Evolutionary conservation across 1,140 invertebrate genomes (phyloP).

Genomic region (Rhynchophorus ferrugineus): DNA sequence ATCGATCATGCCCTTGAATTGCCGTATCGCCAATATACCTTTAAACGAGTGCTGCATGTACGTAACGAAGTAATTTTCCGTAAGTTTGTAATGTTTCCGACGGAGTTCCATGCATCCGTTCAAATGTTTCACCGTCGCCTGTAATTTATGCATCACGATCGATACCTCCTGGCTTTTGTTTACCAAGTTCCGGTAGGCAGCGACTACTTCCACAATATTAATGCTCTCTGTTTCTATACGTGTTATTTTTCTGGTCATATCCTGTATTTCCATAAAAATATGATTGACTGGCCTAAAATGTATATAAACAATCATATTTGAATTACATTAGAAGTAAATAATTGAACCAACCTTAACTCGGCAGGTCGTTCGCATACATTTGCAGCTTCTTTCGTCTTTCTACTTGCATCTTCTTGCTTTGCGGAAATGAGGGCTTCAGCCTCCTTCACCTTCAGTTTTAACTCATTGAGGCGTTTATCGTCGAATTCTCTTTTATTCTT

Average conservation of each 20-base stretch:
- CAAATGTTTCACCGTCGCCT: constrained; percentile 24
- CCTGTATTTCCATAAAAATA: constrained; percentile 25
- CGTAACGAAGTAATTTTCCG: constrained; percentile 32
- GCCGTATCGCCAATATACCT: constrained; percentile 30
- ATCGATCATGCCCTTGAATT: constrained; percentile 48
- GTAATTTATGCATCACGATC: constrained; percentile 20
- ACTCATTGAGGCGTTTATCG: constrained; percentile 25
- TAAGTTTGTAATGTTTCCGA: constrained; percentile 28
- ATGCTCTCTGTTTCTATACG: constrained; percentile 25
- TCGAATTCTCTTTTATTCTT: constrained; percentile 26
- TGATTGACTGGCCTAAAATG: constrained; percentile 19
- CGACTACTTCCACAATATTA: constrained; percentile 16
- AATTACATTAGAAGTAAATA: no score
- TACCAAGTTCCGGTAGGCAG: constrained; percentile 21
- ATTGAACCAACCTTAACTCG: constrained; percentile 28
- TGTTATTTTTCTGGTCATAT: constrained; percentile 22
- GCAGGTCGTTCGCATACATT: constrained; percentile 23
- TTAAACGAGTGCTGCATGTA: constrained; percentile 33
- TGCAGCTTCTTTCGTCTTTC: constrained; percentile 22
- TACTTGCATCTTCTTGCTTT: constrained; percentile 22
- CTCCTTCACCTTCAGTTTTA: constrained; percentile 20
- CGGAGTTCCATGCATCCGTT: constrained; percentile 19
- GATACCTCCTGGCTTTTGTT: constrained; percentile 21
- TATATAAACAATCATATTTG: no score
- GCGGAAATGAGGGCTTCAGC: constrained; percentile 11